Base-by-base conservation (phyloP, 2,797 vertebrate species). In the Aselliscus stoliczkanus region DNA sequence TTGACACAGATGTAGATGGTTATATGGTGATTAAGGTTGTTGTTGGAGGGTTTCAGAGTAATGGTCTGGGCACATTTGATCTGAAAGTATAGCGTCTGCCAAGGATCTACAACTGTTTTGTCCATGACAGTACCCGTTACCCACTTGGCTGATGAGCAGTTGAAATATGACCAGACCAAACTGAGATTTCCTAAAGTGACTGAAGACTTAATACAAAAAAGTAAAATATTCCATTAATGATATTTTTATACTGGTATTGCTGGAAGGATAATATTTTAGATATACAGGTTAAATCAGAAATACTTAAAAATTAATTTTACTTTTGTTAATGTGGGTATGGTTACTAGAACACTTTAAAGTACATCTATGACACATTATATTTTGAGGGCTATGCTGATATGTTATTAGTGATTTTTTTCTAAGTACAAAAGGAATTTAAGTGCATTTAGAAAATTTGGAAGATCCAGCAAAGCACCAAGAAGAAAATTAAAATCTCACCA, bases 401-500 rank as follows among this genome's bases (percentile, higher is more conserved):
- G 13, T 64, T 58, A n/a, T 44, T 42, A 88, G 37, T 62, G 31
- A 42, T 76, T n/a, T 85, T 94, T 84, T 88, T 80, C 69, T 93
- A 17, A 37, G 29, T 65, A 62, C 50, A 81, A 60, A 65, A 83
- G 34, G 25, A 90, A 64, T 76, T 77, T 47, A 39, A 90, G 54
- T 72, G 82, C n/a, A 72, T 83, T 77, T 87, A 87, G 76, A 82
- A 65, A 93, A 90, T 72, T 77, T 87, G 44, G 21, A 76, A 39
- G 47, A 42, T 70, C 50, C 2, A 90, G 12, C n/a, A 86, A 90
- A 81, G 67, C 87, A 90, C 83, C 54, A 37, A 88, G 50, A 54
- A 91, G 58, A 90, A 90, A 93, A 86, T 90, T 62, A 76, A 86
- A 90, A 90, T 82, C 69, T 77, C 62, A 72, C 27, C n/a, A 9